Evolutionary conservation across 2,113 vertebrate genomes (phyloP), one percentile per base, ranked within the genome.

Genomic region (Etheostoma spectabile): DNA sequence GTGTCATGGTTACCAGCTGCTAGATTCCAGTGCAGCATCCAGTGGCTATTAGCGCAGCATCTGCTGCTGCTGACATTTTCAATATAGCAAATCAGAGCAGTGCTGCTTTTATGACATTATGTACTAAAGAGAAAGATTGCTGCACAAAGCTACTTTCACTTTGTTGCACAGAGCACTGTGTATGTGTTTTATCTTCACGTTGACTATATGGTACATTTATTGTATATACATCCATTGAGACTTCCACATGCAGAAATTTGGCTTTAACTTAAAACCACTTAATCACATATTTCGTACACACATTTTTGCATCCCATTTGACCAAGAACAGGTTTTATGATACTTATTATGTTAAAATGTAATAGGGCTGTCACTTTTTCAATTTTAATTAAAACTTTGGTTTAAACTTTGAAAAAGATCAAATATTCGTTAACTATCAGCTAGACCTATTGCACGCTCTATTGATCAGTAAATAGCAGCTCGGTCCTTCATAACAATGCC

Each of bases 1-100:
- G 80, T 80, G 86, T 93, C 93, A 87, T 83, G 78, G 90, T 86
- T 82, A 92, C 87, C 92, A 94, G 92, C 92, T 95, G 93, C 88
- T 92, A 27, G 77, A 90, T 88, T 93, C 88, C 91, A 86, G 86
- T 67, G 84, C 84, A 89, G 88, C 88, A 89, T 93, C 88, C 92
- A 94, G 78, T 87, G 90, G 90, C 87, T 83, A 94, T 93, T 93
- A 92, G 85, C 70, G 56, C 87, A 92, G 86, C 94, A 95, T 94
- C 94, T 95, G 94, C 86, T 93, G 78, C 86, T 57, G 88, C 88
- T 89, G 86, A 93, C 89, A 91, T 79, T 70, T 88, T 86, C 89
- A 90, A 85, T 91, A 86, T 67, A 87, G 83, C 80, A 85, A 90
- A 92, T 91, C 83, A 83, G 81, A 82, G 76, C 80, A 69, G 83